phyloP scores from a whole-genome alignment of 2,797 vertebrate genomes.

The Spinus pinus region DNA sequence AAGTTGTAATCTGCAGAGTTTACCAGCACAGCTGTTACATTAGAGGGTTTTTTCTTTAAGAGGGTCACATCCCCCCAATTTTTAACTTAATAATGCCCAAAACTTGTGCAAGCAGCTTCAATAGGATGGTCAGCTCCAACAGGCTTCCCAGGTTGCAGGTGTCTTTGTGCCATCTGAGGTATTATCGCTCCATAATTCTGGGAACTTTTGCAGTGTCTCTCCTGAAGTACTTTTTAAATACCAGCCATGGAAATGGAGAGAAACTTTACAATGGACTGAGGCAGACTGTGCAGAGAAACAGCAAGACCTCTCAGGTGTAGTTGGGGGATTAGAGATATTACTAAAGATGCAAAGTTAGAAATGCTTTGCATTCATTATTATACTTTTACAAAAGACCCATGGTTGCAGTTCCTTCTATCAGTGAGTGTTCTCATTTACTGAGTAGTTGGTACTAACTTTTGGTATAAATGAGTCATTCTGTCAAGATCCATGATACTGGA shows the following conservation, averaged over 20 bases:
- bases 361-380: neutral
- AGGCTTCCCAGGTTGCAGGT: neutral
- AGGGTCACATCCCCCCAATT: accelerated
- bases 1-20: neutral
- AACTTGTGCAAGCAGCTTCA: neutral
- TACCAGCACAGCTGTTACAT: accelerated
- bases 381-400: neutral
- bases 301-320: neutral
- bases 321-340: neutral
- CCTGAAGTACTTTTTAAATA: neutral
- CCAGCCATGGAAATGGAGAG: neutral
- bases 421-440: neutral
- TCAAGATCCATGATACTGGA: neutral
- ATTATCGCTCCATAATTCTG: neutral
- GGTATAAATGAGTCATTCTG: neutral
- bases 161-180: neutral
- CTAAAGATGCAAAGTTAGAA: neutral
- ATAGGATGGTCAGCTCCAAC: neutral
- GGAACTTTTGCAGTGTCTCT: neutral
- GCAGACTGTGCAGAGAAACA: neutral
- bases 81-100: neutral
- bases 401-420: neutral
- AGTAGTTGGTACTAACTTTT: neutral
- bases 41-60: neutral
- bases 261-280: neutral